Evolutionary conservation across 2,113 vertebrate species (phyloP).

Genomic region (Ciconia stormi): DNA sequence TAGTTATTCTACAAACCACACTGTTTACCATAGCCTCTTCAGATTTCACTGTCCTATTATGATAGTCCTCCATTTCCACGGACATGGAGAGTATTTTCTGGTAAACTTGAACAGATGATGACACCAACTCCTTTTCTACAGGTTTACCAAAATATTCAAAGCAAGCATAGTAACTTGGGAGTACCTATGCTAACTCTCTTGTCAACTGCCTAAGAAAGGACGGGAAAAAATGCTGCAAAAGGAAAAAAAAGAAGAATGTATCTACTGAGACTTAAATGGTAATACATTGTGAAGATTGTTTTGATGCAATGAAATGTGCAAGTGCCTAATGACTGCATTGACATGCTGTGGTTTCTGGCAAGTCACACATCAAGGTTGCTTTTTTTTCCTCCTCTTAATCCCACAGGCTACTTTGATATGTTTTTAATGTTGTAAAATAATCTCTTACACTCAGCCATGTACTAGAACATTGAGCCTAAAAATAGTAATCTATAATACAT

Average conservation of each 20-base stretch:
- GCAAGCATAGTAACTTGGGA: background rate
- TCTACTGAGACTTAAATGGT: background rate
- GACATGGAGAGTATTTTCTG: background rate
- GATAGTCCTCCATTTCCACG: background rate
- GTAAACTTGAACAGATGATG: background rate
- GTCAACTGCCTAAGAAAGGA: background rate
- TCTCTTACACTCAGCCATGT: background rate
- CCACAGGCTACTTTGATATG: background rate
- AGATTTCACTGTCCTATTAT: background rate
- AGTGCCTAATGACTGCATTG: background rate
- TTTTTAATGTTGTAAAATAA: conserved; percentile 32
- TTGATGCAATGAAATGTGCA: background rate
- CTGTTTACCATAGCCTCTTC: background rate
- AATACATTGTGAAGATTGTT: background rate
- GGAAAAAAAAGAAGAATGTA: background rate
- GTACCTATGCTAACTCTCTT: background rate
- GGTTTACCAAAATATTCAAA: background rate
- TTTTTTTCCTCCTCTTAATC: background rate
- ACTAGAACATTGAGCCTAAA: background rate
- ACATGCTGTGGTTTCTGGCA: background rate
- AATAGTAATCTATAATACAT: too few relatives aligned
- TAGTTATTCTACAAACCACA: background rate
- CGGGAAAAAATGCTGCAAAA: background rate
- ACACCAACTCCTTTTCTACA: background rate
- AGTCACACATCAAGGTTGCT: background rate